phyloP scores from a whole-genome alignment of 2,888 invertebrate genomes.

The Euplagia quadripunctaria region DNA sequence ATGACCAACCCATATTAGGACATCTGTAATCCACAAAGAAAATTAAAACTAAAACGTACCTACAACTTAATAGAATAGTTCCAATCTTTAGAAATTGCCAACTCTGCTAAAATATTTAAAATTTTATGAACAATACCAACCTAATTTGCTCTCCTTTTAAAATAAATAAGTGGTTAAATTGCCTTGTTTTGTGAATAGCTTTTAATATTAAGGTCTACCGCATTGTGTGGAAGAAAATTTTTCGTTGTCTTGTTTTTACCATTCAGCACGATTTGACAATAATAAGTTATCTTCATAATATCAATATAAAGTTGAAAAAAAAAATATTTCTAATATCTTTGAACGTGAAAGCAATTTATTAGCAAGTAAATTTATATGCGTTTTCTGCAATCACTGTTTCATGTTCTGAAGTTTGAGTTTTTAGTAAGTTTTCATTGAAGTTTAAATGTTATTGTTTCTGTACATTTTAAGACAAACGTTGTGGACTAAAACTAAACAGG shows the following conservation, averaged over 20 bases:
- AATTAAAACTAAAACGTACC: neutral
- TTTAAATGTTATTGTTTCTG: neutral
- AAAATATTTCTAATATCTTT: no score
- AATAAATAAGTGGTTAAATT: conserved; percentile 8
- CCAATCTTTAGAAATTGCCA: neutral
- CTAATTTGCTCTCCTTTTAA: neutral
- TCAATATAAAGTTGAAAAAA: neutral
- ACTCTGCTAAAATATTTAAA: neutral
- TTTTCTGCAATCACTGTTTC: no score
- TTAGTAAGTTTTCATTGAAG: no score
- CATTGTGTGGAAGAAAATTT: neutral
- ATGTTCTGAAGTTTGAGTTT: no score
- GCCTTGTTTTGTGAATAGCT: neutral
- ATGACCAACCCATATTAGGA: conserved; percentile 97
- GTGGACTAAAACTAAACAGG: neutral
- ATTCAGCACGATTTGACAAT: neutral
- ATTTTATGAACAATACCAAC: neutral
- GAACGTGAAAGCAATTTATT: no score
- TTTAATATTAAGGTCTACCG: neutral
- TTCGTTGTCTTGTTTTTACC: neutral
- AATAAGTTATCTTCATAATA: neutral
- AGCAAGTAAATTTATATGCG: no score
- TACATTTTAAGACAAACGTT: neutral
- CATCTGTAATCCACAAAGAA: conserved; percentile 89
- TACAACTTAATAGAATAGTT: neutral